Percentiles rank a stretch among this genome's conserved stretches.
Conservation (phyloP, 2,888 invertebrate genomes). For the Leptopilina drosophilae region DNA sequence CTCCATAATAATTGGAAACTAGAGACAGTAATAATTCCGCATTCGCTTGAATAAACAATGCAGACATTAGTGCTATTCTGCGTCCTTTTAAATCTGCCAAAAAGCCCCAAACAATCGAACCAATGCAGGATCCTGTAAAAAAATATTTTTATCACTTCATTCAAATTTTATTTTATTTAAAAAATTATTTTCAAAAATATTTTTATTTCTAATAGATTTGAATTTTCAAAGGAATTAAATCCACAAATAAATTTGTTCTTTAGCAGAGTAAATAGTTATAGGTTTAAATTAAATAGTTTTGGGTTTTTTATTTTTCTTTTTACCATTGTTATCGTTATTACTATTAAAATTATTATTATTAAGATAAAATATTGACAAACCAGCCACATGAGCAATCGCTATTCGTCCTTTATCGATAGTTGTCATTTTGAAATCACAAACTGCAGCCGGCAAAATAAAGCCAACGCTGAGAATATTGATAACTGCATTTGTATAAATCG, state of each 20-base stretch:
- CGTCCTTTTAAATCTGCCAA: slow-evolving; percentile 84
- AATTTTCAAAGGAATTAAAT: too few species aligned
- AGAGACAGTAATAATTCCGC: slow-evolving; percentile 81
- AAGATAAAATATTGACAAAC: slow-evolving; percentile 72
- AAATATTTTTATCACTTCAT: background rate
- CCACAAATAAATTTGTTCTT: too few species aligned
- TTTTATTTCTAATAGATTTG: too few species aligned
- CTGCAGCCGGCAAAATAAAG: slow-evolving; percentile 89
- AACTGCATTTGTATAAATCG: slow-evolving; percentile 90
- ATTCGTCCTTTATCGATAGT: slow-evolving; percentile 88
- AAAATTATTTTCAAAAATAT: too few species aligned
- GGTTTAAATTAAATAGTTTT: too few species aligned
- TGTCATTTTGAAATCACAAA: slow-evolving; percentile 89
- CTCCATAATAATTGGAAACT: slow-evolving; percentile 80
- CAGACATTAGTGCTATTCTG: slow-evolving; percentile 81
- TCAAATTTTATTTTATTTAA: too few species aligned
- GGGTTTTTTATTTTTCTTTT: background rate
- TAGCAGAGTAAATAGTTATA: too few species aligned
- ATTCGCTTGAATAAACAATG: slow-evolving; percentile 80
- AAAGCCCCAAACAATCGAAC: slow-evolving; percentile 86
- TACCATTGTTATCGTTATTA: background rate
- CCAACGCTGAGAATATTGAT: slow-evolving; percentile 89
- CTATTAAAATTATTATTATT: background rate
- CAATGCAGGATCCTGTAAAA: slow-evolving; percentile 81
- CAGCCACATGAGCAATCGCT: slow-evolving; percentile 87